Conservation (phyloP, 1,140 invertebrate species). For the Leptopilina clavipes region DNA sequence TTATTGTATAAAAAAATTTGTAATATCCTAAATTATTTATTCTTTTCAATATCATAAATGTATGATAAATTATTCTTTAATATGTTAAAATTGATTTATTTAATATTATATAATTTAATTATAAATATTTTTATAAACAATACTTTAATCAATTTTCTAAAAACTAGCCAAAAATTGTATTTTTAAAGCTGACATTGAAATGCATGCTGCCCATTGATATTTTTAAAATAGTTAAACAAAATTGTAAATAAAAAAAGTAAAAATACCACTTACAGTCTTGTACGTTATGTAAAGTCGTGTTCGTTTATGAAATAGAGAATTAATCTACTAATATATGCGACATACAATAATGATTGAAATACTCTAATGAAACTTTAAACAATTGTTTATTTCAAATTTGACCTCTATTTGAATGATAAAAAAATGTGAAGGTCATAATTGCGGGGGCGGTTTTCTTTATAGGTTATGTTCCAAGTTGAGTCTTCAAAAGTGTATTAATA, state of each 20-base stretch:
- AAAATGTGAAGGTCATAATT: conserved; percentile 43
- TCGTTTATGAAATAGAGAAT: not conserved
- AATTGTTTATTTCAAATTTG: conserved; percentile 47
- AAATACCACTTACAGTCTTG: conserved; percentile 6
- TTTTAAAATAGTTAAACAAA: not conserved
- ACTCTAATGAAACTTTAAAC: not conserved
- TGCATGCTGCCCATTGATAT: not conserved
- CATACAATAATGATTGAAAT: not conserved
- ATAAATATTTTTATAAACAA: conserved; percentile 1
- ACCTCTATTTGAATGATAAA: conserved; percentile 46
- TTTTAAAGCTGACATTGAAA: not conserved
- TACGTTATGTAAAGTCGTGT: not conserved
- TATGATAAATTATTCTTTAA: no score
- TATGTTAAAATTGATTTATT: no score
- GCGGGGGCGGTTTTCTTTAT: no score
- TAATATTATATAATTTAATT: not conserved
- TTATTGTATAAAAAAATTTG: no score
- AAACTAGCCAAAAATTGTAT: not conserved
- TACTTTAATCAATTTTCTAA: not conserved
- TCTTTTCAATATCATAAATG: no score
- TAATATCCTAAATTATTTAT: no score
- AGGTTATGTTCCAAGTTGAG: no score
- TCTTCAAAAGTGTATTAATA: no score
- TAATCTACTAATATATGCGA: not conserved
- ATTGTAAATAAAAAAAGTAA: not conserved